Percentiles rank a stretch among this genome's conserved stretches.
These are phyloP conservation scores for Hydra vulgaris DNA, from an alignment of 30 jellyfish, hydroid and myxozoan genomes.

Conservation along the genomic window DNA sequence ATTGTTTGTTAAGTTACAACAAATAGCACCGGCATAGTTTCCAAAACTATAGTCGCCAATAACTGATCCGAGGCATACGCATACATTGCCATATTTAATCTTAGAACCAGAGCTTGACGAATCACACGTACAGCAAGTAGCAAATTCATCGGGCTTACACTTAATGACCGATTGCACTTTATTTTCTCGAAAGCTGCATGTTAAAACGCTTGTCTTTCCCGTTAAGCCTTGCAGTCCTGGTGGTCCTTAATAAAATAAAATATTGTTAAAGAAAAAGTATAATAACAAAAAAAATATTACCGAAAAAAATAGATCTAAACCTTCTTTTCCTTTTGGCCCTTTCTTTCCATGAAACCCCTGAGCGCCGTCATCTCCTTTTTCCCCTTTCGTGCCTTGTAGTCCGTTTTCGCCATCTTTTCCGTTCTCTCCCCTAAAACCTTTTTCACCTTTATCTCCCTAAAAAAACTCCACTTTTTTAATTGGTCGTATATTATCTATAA, in stretches of 20 bases:
- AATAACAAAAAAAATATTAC: no score
- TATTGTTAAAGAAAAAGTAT: background rate
- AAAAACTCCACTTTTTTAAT: no score
- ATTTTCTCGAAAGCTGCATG: background rate
- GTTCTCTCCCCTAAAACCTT: constrained; percentile 14
- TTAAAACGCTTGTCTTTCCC: background rate
- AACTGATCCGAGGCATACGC: background rate
- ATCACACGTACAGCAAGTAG: background rate
- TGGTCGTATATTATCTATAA: no score
- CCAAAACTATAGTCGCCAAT: background rate
- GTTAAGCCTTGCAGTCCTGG: background rate
- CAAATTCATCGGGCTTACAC: background rate
- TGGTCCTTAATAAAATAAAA: background rate
- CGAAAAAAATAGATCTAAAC: no score
- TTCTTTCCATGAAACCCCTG: background rate
- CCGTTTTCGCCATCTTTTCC: constrained; percentile 48
- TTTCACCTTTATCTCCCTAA: constrained; percentile 42
- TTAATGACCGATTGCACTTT: background rate
- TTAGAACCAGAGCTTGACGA: background rate
- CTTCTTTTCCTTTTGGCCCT: background rate
- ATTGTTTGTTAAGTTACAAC: background rate
- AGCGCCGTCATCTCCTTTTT: constrained; percentile 36
- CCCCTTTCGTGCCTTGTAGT: constrained; percentile 38
- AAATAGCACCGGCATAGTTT: background rate
- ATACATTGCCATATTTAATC: background rate